These are phyloP conservation scores for Chiroxiphia lanceolata DNA, from an alignment of 2,797 vertebrate species.

Conservation along the genomic window DNA sequence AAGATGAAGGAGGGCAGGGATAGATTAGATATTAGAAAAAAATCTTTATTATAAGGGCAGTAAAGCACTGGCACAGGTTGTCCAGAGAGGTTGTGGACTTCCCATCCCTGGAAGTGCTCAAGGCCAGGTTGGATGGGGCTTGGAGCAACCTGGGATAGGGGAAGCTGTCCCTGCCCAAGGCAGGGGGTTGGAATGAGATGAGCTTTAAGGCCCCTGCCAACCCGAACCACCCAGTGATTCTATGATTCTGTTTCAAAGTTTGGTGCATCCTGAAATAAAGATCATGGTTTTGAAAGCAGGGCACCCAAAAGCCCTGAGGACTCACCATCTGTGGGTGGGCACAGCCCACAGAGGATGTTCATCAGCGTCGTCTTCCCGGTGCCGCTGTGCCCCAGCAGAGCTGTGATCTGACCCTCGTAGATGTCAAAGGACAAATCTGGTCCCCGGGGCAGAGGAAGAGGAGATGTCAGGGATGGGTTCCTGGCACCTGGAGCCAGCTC, in stretches of 20 bases:
- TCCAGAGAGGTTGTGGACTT: not conserved
- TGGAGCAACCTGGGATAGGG: not conserved
- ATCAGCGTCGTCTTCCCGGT: conserved; percentile 95
- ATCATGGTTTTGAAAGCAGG: not conserved
- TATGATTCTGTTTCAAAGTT: rapidly evolving
- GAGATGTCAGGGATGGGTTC: rapidly evolving
- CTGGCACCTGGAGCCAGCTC: not conserved
- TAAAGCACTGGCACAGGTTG: not conserved
- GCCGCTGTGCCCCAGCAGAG: conserved; percentile 93
- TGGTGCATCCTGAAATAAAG: rapidly evolving
- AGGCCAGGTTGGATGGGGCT: not conserved
- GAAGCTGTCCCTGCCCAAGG: not conserved
- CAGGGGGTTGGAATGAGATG: not conserved
- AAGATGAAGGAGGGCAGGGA: not conserved
- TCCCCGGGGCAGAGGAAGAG: not conserved
- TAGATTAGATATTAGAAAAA: not conserved
- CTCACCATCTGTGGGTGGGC: conserved; percentile 84
- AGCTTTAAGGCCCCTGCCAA: not conserved
- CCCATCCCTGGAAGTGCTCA: not conserved
- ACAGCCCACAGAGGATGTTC: conserved; percentile 95
- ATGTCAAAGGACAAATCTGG: conserved; percentile 94
- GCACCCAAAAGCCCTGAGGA: conserved; percentile 2
- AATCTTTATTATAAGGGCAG: not conserved
- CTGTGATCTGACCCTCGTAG: conserved; percentile 96
- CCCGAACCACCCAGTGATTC: not conserved